Evolutionary conservation across 2,797 vertebrate species (phyloP), one percentile per base, ranked within the genome.

Genomic region (Serranus cabrilla): DNA sequence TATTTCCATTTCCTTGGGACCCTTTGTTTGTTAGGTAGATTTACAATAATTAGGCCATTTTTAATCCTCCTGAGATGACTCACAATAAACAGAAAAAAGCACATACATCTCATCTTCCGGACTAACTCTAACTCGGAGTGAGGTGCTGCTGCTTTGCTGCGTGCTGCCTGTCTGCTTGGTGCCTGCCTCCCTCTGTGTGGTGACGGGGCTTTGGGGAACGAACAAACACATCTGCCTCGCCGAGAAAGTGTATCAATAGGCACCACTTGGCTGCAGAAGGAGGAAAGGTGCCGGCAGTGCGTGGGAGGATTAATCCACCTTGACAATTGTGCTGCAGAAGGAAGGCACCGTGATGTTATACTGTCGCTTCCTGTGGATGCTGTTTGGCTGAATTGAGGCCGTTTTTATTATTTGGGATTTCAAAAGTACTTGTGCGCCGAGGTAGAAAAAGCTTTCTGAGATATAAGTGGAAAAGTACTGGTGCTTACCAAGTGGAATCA

Each of bases 251-350:
- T 69, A 70, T 82, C 80, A 78, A 70, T n/a, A 58, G 74, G 67
- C 60, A 56, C 40, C 77, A 45, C 71, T 81, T 61, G 83, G 84
- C 74, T 66, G 63, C 49, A 13, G 74, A 77, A 77, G 69, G 76
- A 77, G 62, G 51, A 81, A 77, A 88, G 78, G 85, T 82, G 74
- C 61, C 16, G 68, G 68, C 61, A 4, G 12, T 5, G 71, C 47
- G 78, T 79, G 80, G 78, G 80, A 66, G 78, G 85, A 86, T 86
- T 77, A 80, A 88, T 83, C 79, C 72, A 72, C 66, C 78, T 55
- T 62, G 79, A 87, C 82, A 78, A 70, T 60, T 39, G 78, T 64
- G 71, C 77, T 43, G 57, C 70, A 76, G 71, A 60, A 50, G 50
- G 56, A n/a, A 10, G 56, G 54, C 56, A 37, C 46, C 9, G 13